Evolutionary conservation across 2,113 vertebrate species (phyloP).

Genomic region (Eublepharis macularius): DNA sequence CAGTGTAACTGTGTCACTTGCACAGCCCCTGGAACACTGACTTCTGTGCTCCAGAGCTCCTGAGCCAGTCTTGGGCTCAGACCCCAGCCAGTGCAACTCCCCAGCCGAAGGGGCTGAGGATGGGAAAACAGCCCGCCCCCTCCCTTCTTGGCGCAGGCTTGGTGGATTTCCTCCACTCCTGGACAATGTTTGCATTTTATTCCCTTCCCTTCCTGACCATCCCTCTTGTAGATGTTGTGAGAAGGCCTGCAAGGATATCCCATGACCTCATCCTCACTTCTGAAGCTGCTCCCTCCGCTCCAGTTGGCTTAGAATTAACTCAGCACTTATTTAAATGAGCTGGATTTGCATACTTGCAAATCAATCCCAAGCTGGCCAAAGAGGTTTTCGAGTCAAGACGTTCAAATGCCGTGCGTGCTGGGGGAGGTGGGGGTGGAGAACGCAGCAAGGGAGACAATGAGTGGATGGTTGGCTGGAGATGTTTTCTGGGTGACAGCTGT

Average conservation of each 20-base stretch:
- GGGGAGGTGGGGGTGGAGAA: background rate
- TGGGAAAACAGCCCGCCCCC: background rate
- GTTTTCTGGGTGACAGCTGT: background rate
- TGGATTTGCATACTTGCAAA: background rate
- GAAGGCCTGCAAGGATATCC: background rate
- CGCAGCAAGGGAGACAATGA: background rate
- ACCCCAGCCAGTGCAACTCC: background rate
- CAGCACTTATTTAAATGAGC: background rate
- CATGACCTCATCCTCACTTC: background rate
- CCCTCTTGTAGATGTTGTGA: background rate
- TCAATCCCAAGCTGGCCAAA: background rate
- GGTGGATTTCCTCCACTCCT: background rate
- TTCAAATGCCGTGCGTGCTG: background rate
- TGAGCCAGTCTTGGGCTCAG: background rate
- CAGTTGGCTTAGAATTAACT: background rate
- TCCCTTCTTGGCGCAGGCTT: background rate
- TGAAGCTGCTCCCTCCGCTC: background rate
- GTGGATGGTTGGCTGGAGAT: no score
- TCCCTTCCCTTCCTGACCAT: background rate
- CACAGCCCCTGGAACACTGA: no score
- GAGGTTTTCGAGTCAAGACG: background rate
- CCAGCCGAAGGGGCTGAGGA: background rate
- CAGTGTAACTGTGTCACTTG: no score
- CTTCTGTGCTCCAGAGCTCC: no score
- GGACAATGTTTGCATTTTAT: background rate